Evolutionary conservation across 2,113 vertebrate species (phyloP).

Genomic region (Sminthopsis crassicaudata): DNA sequence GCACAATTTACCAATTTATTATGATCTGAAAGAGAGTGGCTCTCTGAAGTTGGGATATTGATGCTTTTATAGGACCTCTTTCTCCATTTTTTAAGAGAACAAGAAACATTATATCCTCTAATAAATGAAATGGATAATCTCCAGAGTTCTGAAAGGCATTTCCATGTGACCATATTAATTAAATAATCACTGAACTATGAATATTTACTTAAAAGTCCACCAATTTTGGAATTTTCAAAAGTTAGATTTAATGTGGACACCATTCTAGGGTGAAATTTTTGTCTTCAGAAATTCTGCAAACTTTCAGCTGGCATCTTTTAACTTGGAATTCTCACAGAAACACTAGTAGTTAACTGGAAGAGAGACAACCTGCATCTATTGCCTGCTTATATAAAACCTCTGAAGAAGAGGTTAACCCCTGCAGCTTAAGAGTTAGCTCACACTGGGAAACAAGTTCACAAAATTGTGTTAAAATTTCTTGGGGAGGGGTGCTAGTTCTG

Average conservation of each 20-base stretch:
- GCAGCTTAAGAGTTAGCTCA: too few relatives aligned
- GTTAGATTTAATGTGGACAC: conserved; percentile 83
- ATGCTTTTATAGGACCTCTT: conserved; percentile 90
- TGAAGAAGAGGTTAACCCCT: conserved; percentile 91
- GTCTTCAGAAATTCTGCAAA: conserved; percentile 91
- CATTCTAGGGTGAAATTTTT: conserved; percentile 88
- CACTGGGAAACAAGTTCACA: too few relatives aligned
- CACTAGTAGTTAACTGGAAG: conserved; percentile 93
- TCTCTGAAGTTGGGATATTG: conserved; percentile 89
- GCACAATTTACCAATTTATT: conserved; percentile 92
- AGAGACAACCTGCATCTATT: conserved; percentile 93
- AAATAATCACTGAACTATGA: neutral
- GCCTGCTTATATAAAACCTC: conserved; percentile 58
- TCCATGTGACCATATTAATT: conserved; percentile 87
- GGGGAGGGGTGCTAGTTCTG: too few relatives aligned
- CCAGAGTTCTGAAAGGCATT: conserved; percentile 89
- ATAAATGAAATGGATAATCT: conserved; percentile 84
- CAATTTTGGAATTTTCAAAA: conserved; percentile 84
- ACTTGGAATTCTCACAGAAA: conserved; percentile 94
- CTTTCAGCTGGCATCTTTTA: conserved; percentile 95
- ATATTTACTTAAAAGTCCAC: conserved; percentile 84
- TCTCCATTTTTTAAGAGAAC: conserved; percentile 88
- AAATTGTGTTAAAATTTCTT: too few relatives aligned
- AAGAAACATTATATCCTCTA: conserved; percentile 86
- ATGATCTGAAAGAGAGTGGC: conserved; percentile 86